Evolutionary conservation across 2,113 vertebrate species (phyloP).

Genomic region (Pogona vitticeps): DNA sequence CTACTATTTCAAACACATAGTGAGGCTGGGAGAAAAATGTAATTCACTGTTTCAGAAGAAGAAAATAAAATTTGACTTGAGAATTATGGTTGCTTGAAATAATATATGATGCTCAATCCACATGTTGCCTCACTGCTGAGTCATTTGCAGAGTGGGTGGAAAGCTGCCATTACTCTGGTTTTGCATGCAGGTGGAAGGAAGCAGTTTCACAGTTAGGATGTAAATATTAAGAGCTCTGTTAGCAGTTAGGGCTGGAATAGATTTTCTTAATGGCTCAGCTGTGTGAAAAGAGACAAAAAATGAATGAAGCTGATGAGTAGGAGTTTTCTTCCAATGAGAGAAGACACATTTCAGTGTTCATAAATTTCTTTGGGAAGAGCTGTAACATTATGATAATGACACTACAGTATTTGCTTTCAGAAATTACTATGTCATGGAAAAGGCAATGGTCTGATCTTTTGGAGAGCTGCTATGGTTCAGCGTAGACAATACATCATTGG

Average conservation of each 20-base stretch:
- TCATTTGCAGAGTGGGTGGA: conserved; percentile 58
- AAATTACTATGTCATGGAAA: too few species aligned
- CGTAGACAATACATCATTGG: too few species aligned
- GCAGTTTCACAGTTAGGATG: not conserved
- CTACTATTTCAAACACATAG: conserved; percentile 25
- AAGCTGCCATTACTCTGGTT: not conserved
- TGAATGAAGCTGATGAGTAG: not conserved
- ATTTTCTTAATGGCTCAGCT: not conserved
- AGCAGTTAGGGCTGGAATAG: conserved; percentile 5
- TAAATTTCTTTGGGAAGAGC: not conserved
- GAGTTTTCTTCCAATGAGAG: not conserved
- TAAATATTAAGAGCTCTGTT: conserved; percentile 31
- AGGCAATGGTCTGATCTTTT: not conserved
- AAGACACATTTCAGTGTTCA: not conserved
- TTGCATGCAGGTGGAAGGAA: conserved; percentile 11
- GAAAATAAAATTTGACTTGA: conserved; percentile 23
- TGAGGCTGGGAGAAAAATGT: conserved; percentile 31
- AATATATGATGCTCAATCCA: conserved; percentile 32
- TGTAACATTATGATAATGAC: too few species aligned
- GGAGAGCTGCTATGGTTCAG: not conserved
- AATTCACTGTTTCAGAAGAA: not conserved
- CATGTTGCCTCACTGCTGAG: conserved; percentile 31
- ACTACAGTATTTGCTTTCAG: too few species aligned
- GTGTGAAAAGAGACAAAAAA: not conserved
- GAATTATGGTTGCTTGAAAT: conserved; percentile 65